These are phyloP conservation scores for Cottoperca gobio DNA, from an alignment of 2,797 vertebrate species.

Conservation along the genomic window DNA sequence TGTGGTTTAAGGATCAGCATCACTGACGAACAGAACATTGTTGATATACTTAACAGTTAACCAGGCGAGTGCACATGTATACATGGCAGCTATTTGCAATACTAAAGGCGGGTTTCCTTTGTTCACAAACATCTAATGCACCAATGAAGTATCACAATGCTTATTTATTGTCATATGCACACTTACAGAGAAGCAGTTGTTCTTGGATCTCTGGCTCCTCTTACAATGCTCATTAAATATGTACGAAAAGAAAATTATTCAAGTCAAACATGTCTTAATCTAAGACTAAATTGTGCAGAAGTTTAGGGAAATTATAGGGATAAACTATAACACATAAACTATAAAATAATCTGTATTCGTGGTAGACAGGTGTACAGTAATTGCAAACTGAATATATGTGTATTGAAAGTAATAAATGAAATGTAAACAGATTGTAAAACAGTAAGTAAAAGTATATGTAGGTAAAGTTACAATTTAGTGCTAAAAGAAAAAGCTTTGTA, in stretches of 20 bases:
- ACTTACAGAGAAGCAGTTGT: not conserved
- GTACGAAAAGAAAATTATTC: not conserved
- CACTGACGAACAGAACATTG: constrained; percentile 3
- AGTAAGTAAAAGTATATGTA: not conserved
- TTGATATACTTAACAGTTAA: not conserved
- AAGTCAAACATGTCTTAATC: not conserved
- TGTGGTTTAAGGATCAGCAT: constrained; percentile 37
- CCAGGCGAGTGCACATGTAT: not conserved
- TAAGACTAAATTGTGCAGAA: not conserved
- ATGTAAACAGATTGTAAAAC: not conserved
- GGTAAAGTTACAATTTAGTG: not conserved
- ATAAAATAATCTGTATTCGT: not conserved
- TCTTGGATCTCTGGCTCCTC: not conserved
- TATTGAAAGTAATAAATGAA: not conserved
- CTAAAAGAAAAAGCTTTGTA: not conserved
- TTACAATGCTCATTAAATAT: not conserved
- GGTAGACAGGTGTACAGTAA: not conserved
- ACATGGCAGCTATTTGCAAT: not conserved
- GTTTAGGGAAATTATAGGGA: not conserved
- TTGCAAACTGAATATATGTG: not conserved
- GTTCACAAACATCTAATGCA: not conserved
- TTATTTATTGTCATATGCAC: not conserved
- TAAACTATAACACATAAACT: not conserved
- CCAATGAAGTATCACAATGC: not conserved
- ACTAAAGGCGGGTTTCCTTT: not conserved